phyloP scores from a whole-genome alignment of 2,888 invertebrate species.

The Archips crataeganus region DNA sequence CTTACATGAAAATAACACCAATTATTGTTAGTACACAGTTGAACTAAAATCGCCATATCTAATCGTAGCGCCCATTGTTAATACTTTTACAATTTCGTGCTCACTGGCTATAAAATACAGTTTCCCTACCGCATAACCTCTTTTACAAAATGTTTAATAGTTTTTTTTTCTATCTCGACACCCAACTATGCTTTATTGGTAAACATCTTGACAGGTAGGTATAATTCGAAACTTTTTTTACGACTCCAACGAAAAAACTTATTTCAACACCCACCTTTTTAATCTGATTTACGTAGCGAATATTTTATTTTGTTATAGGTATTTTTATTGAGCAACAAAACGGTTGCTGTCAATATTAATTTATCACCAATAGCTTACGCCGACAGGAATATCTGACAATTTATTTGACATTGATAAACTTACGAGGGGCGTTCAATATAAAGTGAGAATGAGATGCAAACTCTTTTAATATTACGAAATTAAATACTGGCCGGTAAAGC shows the following conservation, averaged over 20 bases:
- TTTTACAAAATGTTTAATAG: slow-evolving; percentile 12
- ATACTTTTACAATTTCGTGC: slow-evolving; percentile 27
- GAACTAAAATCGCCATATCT: slow-evolving; percentile 41
- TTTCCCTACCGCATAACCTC: slow-evolving; percentile 21
- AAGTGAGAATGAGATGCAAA: too few relatives aligned
- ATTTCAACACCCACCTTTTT: slow-evolving; percentile 16
- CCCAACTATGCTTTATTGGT: slow-evolving; percentile 23
- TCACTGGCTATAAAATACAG: slow-evolving; percentile 23
- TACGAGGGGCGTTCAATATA: too few relatives aligned
- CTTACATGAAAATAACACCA: slow-evolving; percentile 1
- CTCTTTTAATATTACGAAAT: too few relatives aligned
- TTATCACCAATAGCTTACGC: slow-evolving; percentile 9
- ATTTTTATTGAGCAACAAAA: slow-evolving; percentile 14
- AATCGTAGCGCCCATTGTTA: slow-evolving; percentile 11
- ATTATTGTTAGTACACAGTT: slow-evolving; percentile 14
- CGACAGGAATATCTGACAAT: slow-evolving; percentile 1
- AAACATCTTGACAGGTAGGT: slow-evolving; percentile 16
- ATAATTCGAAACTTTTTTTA: slow-evolving; percentile 15
- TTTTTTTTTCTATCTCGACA: slow-evolving; percentile 23
- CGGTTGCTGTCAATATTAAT: slow-evolving; percentile 3
- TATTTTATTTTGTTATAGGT: slow-evolving; percentile 10
- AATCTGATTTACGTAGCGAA: slow-evolving; percentile 21
- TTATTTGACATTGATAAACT: slow-evolving; percentile 18
- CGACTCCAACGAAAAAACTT: slow-evolving; percentile 11
- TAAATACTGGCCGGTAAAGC: too few relatives aligned